These are phyloP conservation scores for Guaruba guarouba DNA, from an alignment of 2,113 vertebrate species.

Conservation along the genomic window DNA sequence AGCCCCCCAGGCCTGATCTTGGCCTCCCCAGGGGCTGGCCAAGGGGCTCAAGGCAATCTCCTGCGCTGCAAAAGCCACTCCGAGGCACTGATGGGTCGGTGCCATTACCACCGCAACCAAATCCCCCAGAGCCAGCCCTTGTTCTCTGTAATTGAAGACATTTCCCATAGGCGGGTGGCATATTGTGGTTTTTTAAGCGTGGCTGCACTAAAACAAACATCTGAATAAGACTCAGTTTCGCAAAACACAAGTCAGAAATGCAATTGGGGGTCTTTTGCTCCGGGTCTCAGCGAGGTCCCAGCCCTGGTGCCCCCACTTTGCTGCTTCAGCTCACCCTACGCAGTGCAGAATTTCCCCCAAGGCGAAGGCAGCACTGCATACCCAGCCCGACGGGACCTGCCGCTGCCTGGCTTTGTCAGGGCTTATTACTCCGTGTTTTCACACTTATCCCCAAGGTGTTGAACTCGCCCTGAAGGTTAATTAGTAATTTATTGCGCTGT, in stretches of 20 bases:
- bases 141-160: background rate
- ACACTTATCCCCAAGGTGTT: conserved; percentile 70
- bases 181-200: background rate
- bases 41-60: background rate
- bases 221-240: background rate
- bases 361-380: background rate
- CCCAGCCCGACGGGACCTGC: background rate
- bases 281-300: background rate
- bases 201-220: background rate
- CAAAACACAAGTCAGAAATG: background rate
- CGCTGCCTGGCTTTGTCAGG: conserved; percentile 39
- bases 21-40: background rate
- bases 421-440: conserved; percentile 66
- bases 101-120: background rate
- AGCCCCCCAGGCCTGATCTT: background rate
- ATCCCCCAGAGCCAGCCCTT: background rate
- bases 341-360: background rate
- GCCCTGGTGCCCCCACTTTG: background rate
- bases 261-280: rapidly evolving
- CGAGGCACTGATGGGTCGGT: rapidly evolving
- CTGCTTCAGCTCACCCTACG: background rate
- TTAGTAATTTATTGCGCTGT: conserved; percentile 73
- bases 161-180: background rate
- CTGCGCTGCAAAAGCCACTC: background rate
- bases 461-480: conserved; percentile 69